Evolutionary conservation across 30 jellyfish, hydroid and myxozoan genomes (phyloP).

Genomic region (Hydractinia symbiolongicarpus): DNA sequence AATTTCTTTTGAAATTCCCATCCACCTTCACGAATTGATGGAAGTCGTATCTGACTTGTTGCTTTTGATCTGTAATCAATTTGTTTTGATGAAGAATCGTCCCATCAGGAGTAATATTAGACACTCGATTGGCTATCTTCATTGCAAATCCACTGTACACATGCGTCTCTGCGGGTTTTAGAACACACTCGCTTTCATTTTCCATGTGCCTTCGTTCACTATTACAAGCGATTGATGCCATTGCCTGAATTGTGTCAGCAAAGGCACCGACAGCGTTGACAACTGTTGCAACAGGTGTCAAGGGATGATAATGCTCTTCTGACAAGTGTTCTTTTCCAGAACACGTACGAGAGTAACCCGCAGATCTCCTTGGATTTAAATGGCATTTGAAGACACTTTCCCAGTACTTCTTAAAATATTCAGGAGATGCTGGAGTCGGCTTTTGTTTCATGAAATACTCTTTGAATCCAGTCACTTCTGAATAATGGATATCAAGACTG

Average conservation of each 20-base stretch:
- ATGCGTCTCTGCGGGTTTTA: no score
- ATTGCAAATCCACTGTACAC: no score
- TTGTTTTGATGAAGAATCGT: no score
- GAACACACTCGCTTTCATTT: no score
- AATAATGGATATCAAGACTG: constrained; percentile 43
- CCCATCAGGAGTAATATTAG: no score
- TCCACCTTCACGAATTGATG: no score
- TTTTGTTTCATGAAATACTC: constrained; percentile 42
- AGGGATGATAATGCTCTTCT: constrained; percentile 34
- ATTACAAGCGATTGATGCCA: no score
- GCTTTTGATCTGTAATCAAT: no score
- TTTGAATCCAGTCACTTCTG: constrained; percentile 39
- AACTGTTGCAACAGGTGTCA: constrained; percentile 74
- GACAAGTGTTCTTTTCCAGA: constrained; percentile 24
- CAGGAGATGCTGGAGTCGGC: constrained; percentile 17
- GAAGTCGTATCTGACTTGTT: no score
- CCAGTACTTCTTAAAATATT: constrained; percentile 53
- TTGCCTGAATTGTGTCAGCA: constrained; percentile 5
- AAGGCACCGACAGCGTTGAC: constrained; percentile 43
- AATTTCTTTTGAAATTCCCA: no score
- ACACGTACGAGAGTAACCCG: background rate
- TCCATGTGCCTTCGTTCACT: no score
- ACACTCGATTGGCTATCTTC: no score
- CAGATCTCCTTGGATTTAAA: background rate
- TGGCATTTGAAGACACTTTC: constrained; percentile 61